Evolutionary conservation across 2,797 vertebrate genomes (phyloP), one percentile per base, ranked within the genome.

Genomic region (Zalophus californianus): DNA sequence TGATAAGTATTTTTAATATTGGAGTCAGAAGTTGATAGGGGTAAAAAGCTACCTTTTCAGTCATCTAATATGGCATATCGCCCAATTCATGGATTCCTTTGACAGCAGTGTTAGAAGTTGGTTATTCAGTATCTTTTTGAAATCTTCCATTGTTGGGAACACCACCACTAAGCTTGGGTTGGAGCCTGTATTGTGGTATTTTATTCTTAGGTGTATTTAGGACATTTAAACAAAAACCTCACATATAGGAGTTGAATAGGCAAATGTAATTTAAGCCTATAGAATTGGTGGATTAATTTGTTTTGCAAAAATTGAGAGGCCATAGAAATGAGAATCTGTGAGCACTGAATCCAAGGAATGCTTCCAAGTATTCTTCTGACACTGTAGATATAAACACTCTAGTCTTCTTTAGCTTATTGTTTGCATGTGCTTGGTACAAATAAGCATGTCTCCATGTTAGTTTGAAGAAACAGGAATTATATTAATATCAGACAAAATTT

Each of bases 211-310:
- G 25, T 73, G 29, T 95, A 20, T 75, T 85, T 87, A n/a, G 32
- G 58, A 70, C 27, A 88, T 75, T 93, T 91, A 92, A 64, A 54
- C 15, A 70, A 68, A 90, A 92, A 32, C 18, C 35, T 87, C 29
- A 52, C 82, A 83, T 56, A 44, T 21, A 7, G 64, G 32, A 90
- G 13, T 90, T 48, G 23, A 86, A 48, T 54, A 89, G 18, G 62
- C 32, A 84, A 91, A 88, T 72, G 27, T 80, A 78, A 85, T 68
- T 75, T 92, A 82, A 94, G 12, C 16, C 9, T 88, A 10, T 75
- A 58, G 44, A 95, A 95, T 80, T 58, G 44, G 29, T 93, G 12
- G 14, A 70, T 90, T 94, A 62, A 82, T 95, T 83, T 89, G 86
- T 82, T 64, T 58, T 78, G 21, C 64, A 94, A 79, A 93, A 83